These are phyloP conservation scores for Panopea generosa DNA, from an alignment of 2,888 invertebrate genomes.

Conservation along the genomic window DNA sequence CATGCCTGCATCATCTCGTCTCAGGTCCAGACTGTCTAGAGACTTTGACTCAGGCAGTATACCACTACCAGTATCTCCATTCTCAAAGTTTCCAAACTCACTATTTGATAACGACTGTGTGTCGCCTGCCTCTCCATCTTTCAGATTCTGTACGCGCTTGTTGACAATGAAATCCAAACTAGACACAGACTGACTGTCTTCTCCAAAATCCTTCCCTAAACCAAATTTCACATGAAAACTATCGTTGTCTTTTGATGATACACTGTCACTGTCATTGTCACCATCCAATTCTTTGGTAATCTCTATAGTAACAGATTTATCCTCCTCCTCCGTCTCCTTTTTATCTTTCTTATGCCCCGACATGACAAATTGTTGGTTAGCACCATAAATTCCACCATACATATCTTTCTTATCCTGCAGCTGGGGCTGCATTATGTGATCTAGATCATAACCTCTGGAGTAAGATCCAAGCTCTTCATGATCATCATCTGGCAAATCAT, in stretches of 20 bases:
- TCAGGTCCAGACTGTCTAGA: constrained; percentile 81
- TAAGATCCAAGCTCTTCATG: constrained; percentile 72
- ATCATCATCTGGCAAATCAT: constrained; percentile 67
- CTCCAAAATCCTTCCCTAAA: constrained; percentile 52
- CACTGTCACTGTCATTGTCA: constrained; percentile 62
- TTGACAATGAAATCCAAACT: constrained; percentile 80
- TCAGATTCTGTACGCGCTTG: constrained; percentile 60
- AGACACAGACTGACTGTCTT: constrained; percentile 81
- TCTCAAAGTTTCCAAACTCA: constrained; percentile 71
- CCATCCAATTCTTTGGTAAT: constrained; percentile 42
- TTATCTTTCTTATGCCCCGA: constrained; percentile 42
- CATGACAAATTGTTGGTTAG: constrained; percentile 47
- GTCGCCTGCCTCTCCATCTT: constrained; percentile 67
- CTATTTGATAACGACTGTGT: constrained; percentile 77
- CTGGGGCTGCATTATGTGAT: constrained; percentile 68
- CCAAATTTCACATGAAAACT: constrained; percentile 49
- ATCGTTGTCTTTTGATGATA: constrained; percentile 62
- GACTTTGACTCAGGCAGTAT: constrained; percentile 75
- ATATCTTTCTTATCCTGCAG: constrained; percentile 52
- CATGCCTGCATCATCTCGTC: constrained; percentile 31
- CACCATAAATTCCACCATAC: constrained; percentile 62
- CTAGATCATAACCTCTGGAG: constrained; percentile 76
- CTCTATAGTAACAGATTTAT: constrained; percentile 36
- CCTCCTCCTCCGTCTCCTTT: constrained; percentile 19
- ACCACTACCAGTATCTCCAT: background rate